These are phyloP conservation scores for Melanogrammus aeglefinus DNA, from an alignment of 2,797 vertebrate genomes.

Conservation along the genomic window DNA sequence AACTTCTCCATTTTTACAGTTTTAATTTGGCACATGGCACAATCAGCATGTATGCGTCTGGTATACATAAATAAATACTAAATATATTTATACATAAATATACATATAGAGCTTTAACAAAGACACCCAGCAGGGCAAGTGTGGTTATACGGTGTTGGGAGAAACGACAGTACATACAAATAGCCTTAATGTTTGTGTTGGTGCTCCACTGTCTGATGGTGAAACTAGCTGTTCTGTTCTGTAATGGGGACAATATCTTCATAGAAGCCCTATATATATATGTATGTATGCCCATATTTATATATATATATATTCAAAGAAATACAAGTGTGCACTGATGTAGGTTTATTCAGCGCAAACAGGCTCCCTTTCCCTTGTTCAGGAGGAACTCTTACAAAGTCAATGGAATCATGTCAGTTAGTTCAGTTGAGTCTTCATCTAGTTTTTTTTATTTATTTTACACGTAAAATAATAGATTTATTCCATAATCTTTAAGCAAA, in stretches of 20 bases:
- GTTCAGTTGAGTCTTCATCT: slow-evolving; percentile 79
- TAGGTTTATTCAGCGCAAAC: slow-evolving; percentile 75
- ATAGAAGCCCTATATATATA: slow-evolving; percentile 84
- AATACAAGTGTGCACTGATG: slow-evolving; percentile 76
- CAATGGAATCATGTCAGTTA: slow-evolving; percentile 83
- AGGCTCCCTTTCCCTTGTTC: slow-evolving; percentile 73
- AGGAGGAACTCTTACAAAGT: slow-evolving; percentile 76
- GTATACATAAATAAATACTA: slow-evolving; percentile 88
- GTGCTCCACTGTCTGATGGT: slow-evolving; percentile 47
- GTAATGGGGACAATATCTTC: slow-evolving; percentile 61
- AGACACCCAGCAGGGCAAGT: slow-evolving; percentile 62
- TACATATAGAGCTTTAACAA: slow-evolving; percentile 82
- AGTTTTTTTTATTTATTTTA: slow-evolving; percentile 73
- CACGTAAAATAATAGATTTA: slow-evolving; percentile 84
- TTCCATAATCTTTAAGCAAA: slow-evolving; percentile 82
- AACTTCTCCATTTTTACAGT: slow-evolving; percentile 78
- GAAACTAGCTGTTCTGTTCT: slow-evolving; percentile 44
- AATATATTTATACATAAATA: slow-evolving; percentile 85
- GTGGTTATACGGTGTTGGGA: slow-evolving; percentile 59
- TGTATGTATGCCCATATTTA: slow-evolving; percentile 82
- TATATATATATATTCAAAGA: slow-evolving; percentile 77
- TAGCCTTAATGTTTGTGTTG: slow-evolving; percentile 41
- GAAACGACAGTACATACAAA: slow-evolving; percentile 58
- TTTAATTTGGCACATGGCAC: slow-evolving; percentile 88
- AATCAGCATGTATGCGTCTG: slow-evolving; percentile 85